Evolutionary conservation across 2,888 invertebrate species (phyloP), one percentile per base, ranked within the genome.

Genomic region (Euzetes globulus): DNA sequence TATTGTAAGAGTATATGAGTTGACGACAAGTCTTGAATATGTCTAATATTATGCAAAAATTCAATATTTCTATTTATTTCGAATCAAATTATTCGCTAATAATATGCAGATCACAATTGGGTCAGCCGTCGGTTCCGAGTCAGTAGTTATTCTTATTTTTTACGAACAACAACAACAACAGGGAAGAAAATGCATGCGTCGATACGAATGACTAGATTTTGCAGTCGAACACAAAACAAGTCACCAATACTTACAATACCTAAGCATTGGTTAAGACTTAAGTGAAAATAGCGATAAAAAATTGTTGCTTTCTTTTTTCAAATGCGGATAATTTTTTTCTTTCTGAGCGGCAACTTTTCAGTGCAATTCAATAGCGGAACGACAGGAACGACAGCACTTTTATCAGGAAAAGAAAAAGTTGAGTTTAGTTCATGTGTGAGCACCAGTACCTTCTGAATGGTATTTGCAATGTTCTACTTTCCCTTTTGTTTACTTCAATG

Each of bases 261-360:
- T 70, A 27, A 33, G n/a, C 45, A 25, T 17, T 25, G 37, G 47
- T 27, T 41, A 68, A 41, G 13, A 15, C 25, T 68, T 25, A 47
- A 70, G 70, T 70, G 70, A 70, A 70, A 70, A 70, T 47, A 70
- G 45, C 25, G 45, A 70, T 70, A 70, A 70, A 70, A 70, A 70
- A 70, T 70, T 70, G 70, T 63, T 29, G 33, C 70, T 47, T 70
- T 70, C 22, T 22, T 70, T 45, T 70, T 22, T 60, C 22, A 60
- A 47, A 70, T 45, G 17, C 45, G 25, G 19, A 68, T 47, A 41
- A 41, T 41, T 19, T 19, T 65, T 65, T 41, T 65, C 37, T 58
- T 58, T 37, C 19, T 65, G 15, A 15, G 33, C 63, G 37, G n/a
- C n/a, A 58, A 58, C 27, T 58, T 58, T 58, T 58, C 58, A 29